phyloP scores from a whole-genome alignment of 2,797 vertebrate species.

The Capromys pilorides region DNA sequence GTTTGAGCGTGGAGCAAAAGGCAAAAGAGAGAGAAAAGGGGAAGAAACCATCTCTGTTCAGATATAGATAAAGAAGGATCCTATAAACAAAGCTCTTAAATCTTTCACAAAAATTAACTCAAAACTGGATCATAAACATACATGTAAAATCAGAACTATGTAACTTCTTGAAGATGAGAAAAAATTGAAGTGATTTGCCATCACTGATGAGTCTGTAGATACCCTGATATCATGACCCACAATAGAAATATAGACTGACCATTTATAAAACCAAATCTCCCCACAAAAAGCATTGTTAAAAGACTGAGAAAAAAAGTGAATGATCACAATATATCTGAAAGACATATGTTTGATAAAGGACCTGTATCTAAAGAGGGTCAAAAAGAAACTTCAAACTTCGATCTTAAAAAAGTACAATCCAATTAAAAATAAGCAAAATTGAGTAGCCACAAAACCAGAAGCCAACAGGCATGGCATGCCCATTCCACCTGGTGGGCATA shows the following conservation, averaged over 20 bases:
- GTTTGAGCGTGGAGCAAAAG: neutral
- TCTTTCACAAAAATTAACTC: neutral
- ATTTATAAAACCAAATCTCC: neutral
- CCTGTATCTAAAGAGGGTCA: neutral
- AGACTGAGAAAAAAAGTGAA: neutral
- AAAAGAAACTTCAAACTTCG: neutral
- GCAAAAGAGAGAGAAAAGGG: neutral
- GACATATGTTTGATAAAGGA: neutral
- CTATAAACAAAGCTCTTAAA: neutral
- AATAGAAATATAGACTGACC: neutral
- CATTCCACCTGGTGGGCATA: too few relatives aligned
- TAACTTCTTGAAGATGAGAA: neutral
- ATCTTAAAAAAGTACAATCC: neutral
- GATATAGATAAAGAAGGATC: neutral
- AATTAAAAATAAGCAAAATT: neutral
- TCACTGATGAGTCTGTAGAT: neutral
- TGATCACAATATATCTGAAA: neutral
- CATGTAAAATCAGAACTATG: neutral
- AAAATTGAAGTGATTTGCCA: neutral
- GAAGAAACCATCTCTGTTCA: neutral
- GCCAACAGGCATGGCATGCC: too few relatives aligned
- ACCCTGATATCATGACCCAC: neutral
- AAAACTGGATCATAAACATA: neutral
- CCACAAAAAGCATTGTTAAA: neutral
- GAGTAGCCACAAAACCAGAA: too few relatives aligned